phyloP scores from a whole-genome alignment of 2,797 vertebrate species.

The Limnodromus scolopaceus region DNA sequence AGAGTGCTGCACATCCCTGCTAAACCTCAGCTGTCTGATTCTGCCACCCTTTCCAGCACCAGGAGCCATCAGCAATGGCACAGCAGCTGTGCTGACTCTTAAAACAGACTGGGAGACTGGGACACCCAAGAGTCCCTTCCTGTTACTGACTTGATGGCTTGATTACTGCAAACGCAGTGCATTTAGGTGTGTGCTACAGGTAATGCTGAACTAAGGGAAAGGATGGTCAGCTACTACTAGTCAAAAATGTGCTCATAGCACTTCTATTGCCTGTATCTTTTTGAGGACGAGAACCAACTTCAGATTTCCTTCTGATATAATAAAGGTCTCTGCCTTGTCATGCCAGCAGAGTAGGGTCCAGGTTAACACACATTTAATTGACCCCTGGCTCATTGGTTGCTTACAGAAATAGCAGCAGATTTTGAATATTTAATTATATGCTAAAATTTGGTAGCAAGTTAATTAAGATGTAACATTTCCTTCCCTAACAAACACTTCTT shows the following conservation, averaged over 20 bases:
- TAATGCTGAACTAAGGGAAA: background rate
- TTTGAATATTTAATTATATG: constrained; percentile 60
- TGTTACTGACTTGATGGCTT: background rate
- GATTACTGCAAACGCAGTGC: background rate
- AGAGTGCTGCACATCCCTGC: background rate
- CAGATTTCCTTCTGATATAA: background rate
- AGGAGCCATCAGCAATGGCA: background rate
- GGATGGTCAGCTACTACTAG: background rate
- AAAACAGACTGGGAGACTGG: background rate
- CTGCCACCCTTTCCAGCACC: background rate
- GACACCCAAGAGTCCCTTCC: background rate
- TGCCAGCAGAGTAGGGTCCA: background rate
- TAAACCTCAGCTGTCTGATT: background rate
- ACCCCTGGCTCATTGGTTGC: constrained; percentile 6
- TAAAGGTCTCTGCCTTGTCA: background rate
- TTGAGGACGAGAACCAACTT: background rate
- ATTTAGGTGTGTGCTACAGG: background rate
- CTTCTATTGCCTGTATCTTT: background rate
- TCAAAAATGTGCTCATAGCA: background rate
- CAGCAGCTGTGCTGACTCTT: background rate
- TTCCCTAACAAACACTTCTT: constrained; percentile 71
- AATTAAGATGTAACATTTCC: constrained; percentile 75
- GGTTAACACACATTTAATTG: constrained; percentile 30
- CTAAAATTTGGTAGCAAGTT: constrained; percentile 64
- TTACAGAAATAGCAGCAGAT: background rate